Conservation (phyloP, 2,113 vertebrate genomes). For the Xiphophorus hellerii region DNA sequence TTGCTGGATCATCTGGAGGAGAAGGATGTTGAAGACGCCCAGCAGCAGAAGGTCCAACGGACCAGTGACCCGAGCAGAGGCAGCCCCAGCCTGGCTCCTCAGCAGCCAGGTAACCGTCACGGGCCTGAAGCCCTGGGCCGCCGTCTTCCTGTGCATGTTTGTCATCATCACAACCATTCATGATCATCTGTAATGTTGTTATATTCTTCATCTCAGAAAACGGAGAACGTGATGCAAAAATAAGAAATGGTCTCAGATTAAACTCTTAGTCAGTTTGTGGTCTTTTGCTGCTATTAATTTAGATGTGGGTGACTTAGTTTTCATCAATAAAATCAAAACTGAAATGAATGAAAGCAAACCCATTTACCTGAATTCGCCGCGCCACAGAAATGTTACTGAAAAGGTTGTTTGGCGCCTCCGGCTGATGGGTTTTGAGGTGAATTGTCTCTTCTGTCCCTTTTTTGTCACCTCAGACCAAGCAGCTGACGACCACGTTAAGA, state of each 20-base stretch:
- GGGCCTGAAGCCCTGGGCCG: neutral
- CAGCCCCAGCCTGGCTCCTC: conserved; percentile 61
- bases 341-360: conserved; percentile 6
- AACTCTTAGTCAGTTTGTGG: conserved; percentile 2
- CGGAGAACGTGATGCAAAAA: conserved; percentile 20
- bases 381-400: conserved; percentile 1
- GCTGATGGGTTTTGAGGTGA: conserved; percentile 65
- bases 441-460: conserved; percentile 67
- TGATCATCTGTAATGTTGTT: conserved; percentile 13
- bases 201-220: conserved; percentile 32
- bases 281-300: conserved; percentile 40
- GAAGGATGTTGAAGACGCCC: conserved; percentile 69
- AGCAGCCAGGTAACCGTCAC: conserved; percentile 78
- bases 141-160: conserved; percentile 8
- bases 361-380: neutral
- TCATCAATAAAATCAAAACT: conserved; percentile 4
- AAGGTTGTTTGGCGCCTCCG: conserved; percentile 36
- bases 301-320: conserved; percentile 19
- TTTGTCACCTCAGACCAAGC: conserved; percentile 82
- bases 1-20: conserved; percentile 89
- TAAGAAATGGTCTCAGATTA: conserved; percentile 15
- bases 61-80: conserved; percentile 60
- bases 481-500: conserved; percentile 87
- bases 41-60: conserved; percentile 56
- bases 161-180: conserved; percentile 39